These are phyloP conservation scores for Hemithea aestivaria DNA, from an alignment of 2,888 invertebrate genomes.

Conservation along the genomic window DNA sequence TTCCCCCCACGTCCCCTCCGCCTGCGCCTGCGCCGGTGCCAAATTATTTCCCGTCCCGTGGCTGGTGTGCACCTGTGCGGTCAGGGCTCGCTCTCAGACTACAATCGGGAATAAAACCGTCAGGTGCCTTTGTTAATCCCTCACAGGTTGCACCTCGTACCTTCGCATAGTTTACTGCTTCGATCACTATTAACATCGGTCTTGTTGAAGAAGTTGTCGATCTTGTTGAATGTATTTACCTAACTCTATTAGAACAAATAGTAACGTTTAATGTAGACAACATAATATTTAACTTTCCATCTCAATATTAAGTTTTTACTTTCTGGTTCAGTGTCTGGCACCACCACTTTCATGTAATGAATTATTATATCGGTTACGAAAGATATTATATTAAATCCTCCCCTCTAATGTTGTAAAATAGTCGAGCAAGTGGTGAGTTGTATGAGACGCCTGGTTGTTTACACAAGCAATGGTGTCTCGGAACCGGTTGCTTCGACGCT, in stretches of 20 bases:
- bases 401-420: too few relatives aligned
- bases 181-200: too few relatives aligned
- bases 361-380: too few relatives aligned
- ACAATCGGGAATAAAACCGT: conserved; percentile 3
- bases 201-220: too few relatives aligned
- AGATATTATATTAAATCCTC: too few relatives aligned
- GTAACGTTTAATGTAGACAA: too few relatives aligned
- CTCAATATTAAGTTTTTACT: too few relatives aligned
- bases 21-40: conserved; percentile 12
- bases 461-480: conserved; percentile 1
- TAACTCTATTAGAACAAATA: too few relatives aligned
- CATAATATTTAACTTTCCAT: too few relatives aligned
- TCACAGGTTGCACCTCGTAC: conserved; percentile 4
- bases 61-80: conserved; percentile 11
- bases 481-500: conserved; percentile 3
- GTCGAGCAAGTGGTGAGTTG: background rate
- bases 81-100: background rate
- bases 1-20: background rate
- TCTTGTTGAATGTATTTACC: too few relatives aligned
- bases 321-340: too few relatives aligned
- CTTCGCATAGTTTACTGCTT: background rate
- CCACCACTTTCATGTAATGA: too few relatives aligned
- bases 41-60: conserved; percentile 12
- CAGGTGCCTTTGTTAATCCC: conserved; percentile 5
- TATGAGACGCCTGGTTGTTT: background rate